Percentiles rank a stretch among this genome's conserved stretches.
Evolutionary conservation across 2,113 vertebrate genomes (phyloP).

Genomic region (Clarias gariepinus): DNA sequence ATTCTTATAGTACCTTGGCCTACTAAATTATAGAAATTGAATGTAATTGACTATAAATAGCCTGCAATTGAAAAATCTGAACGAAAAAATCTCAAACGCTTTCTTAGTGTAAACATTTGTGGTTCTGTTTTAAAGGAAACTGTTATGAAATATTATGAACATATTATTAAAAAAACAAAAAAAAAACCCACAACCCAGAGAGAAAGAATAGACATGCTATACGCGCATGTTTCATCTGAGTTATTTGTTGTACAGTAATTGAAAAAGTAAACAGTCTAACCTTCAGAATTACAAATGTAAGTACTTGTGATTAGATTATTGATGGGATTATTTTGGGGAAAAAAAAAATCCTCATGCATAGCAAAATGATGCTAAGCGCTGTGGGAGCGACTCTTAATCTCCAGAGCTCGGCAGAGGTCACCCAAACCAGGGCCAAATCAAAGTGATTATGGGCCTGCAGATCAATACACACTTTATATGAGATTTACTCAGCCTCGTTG

Average conservation of each 20-base stretch:
- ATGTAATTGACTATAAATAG: background rate
- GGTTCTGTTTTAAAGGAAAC: background rate
- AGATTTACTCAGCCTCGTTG: slow-evolving; percentile 66
- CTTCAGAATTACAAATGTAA: slow-evolving; percentile 56
- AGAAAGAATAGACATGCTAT: background rate
- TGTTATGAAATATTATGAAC: background rate
- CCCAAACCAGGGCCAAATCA: slow-evolving; percentile 72
- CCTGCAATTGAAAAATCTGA: background rate
- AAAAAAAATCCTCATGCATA: slow-evolving; percentile 59
- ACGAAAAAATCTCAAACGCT: background rate
- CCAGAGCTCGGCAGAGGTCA: slow-evolving; percentile 62
- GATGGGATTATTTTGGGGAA: slow-evolving; percentile 56
- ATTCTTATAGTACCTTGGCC: background rate
- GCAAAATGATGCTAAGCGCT: slow-evolving; percentile 41
- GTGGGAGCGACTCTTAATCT: slow-evolving; percentile 48
- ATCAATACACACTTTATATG: slow-evolving; percentile 78
- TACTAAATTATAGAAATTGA: background rate
- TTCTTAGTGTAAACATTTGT: background rate
- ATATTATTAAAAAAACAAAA: background rate
- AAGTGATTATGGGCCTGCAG: slow-evolving; percentile 73
- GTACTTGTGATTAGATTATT: slow-evolving; percentile 69
- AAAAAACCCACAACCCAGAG: background rate
- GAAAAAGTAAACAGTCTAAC: slow-evolving; percentile 44
- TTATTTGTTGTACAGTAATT: background rate
- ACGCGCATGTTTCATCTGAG: background rate